Evolutionary conservation across 2,888 invertebrate species (phyloP), one percentile per base, ranked within the genome.

Genomic region (Nomada ferruginata): DNA sequence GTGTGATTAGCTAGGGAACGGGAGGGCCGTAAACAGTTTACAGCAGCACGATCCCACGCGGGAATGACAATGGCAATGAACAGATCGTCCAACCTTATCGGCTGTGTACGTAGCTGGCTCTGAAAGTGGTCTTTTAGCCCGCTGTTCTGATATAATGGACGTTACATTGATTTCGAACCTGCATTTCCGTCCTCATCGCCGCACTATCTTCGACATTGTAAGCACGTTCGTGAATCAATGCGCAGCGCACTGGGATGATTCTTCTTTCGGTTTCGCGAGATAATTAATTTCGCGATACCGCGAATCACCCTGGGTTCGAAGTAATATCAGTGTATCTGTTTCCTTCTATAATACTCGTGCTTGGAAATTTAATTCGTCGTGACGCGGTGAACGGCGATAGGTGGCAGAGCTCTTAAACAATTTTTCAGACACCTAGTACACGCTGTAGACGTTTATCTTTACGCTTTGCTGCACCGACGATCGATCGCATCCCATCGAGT

Each of bases 51-150:
- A 72, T 80, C 72, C 55, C n/a, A 29, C 36, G 20, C 18, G 23
- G n/a, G 36, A 69, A 64, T 60, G 82, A 68, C 76, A 70, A 47
- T 74, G 85, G 63, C 84, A 81, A 84, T 81, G 73, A 71, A 71
- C 76, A 76, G 66, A 81, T 84, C 81, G 76, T 23, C 59, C 13
- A 44, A 29, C 59, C 64, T 74, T 60, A 77, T 60, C 65, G 52
- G 42, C 2, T 10, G 59, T 52, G 52, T n/a, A 36, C 60, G 64
- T 55, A 15, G 23, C 3, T 15, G 20, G 5, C 26, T 9, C 26
- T 55, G 53, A 76, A 47, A 50, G 4, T n/a, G 57, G 50, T 36
- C 63, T 71, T 76, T 69, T 69, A 44, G n/a, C 50, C 42, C 10
- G 65, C 10, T 42, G 42, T n/a, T 13, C 42, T 11, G 23, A 13